These are phyloP conservation scores for Hippasteria phrygiana DNA, from an alignment of 53 echinoderm and acorn worm genomes.

Conservation along the genomic window DNA sequence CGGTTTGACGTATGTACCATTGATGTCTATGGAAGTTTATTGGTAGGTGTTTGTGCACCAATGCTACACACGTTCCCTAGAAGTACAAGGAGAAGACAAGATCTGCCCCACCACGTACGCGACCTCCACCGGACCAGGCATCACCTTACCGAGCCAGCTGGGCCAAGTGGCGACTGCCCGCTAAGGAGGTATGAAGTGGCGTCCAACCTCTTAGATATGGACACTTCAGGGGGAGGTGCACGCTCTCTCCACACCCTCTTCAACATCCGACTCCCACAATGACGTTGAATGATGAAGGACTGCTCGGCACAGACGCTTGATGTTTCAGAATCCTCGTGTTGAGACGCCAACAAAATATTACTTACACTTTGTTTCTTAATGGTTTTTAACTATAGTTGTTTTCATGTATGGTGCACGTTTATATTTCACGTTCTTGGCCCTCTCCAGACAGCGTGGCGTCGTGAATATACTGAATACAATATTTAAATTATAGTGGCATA, in stretches of 20 bases:
- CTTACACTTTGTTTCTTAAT: not conserved
- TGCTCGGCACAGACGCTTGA: not conserved
- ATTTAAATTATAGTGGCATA: not conserved
- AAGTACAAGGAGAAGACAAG: not conserved
- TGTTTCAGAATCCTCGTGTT: not conserved
- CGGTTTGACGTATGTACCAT: too few species aligned
- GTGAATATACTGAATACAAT: not conserved
- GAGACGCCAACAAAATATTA: constrained; percentile 2
- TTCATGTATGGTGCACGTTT: too few species aligned
- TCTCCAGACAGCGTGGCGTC: not conserved
- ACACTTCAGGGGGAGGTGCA: not conserved
- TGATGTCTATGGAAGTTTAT: too few species aligned
- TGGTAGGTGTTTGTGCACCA: too few species aligned
- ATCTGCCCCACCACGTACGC: not conserved
- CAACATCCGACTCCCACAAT: not conserved
- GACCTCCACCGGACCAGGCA: constrained; percentile 8
- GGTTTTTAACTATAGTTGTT: too few species aligned
- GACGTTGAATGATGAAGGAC: constrained; percentile 22
- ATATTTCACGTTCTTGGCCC: not conserved
- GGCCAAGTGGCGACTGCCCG: not conserved
- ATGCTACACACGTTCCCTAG: too few species aligned
- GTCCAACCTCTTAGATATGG: constrained; percentile 10
- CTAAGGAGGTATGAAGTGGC: constrained; percentile 24
- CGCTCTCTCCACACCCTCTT: constrained; percentile 8
- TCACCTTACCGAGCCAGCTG: constrained; percentile 18